phyloP scores from a whole-genome alignment of 2,113 vertebrate species.

The Kobus ellipsiprymnus region DNA sequence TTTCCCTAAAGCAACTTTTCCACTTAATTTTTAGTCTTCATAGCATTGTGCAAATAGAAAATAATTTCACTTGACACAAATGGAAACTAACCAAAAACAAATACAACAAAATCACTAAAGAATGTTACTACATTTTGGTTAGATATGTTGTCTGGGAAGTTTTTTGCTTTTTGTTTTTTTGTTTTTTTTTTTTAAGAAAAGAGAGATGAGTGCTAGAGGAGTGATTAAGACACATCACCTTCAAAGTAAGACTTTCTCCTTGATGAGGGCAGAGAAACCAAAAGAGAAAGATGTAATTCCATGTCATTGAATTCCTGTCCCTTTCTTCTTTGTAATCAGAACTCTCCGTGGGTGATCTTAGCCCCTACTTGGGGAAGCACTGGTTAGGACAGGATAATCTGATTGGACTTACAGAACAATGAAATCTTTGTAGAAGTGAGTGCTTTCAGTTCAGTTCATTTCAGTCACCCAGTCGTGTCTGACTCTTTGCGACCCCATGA shows the following conservation, averaged over 20 bases:
- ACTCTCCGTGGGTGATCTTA: neutral
- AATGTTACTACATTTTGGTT: neutral
- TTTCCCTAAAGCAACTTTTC: neutral
- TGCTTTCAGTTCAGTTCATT: neutral
- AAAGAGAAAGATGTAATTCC: neutral
- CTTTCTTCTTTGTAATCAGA: neutral
- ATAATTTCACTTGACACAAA: neutral
- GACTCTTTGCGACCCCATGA: no score
- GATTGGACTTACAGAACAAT: neutral
- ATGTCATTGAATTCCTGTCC: neutral
- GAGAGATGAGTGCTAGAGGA: neutral
- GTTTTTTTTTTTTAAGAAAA: neutral
- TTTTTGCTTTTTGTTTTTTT: neutral
- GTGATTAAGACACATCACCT: neutral
- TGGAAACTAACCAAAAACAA: slow-evolving; percentile 6
- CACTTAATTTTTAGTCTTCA: neutral
- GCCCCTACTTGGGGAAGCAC: neutral
- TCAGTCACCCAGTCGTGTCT: rapidly evolving
- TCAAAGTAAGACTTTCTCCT: neutral
- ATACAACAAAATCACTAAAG: neutral
- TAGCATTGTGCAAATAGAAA: neutral
- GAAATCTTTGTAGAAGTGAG: neutral
- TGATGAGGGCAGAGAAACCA: neutral
- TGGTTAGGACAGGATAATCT: neutral
- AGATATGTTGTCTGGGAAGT: neutral